Base-by-base conservation (phyloP, 2,113 vertebrate species). In the Nannospalax galili region DNA sequence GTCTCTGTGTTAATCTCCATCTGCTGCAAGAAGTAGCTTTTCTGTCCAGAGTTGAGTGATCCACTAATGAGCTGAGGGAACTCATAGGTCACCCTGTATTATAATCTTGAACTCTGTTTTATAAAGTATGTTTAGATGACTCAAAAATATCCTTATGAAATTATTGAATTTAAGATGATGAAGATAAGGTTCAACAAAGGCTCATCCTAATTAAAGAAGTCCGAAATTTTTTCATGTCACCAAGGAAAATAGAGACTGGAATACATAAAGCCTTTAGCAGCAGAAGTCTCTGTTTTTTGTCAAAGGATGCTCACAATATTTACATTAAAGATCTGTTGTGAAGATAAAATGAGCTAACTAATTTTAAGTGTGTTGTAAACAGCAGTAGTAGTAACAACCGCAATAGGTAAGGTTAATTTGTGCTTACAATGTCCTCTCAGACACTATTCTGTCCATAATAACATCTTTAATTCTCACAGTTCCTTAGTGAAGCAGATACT, bases 141-240 rank as follows among this genome's bases (percentile, higher is more conserved):
- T 37, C 42, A 75, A 75, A 95, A 94, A 48, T 58, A 72, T n/a
- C 20, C 8, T 56, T 30, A 58, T 82, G 32, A 86, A 93, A 82
- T 82, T 72, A 79, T 75, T 67, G 91, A 86, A 84, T 42, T n/a
- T 73, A 75, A 93, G 67, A 69, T 73, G 58, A 70, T 20, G 64
- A 90, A 79, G 58, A 5, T 86, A 37, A 75, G 60, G 40, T 26
- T 52, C 6, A 87, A 40, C 14, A 92, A 60, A 74, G 64, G 3
- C 17, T 88, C 40, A 56, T 30, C 26, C 81, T 56, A 58, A 70
- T 69, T 72, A 52, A n/a, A 74, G 75, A 78, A 52, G 15, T 20
- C 15, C 40, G 15, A 40, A 52, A 24, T 30, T 7, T 89, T 74
- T 78, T 84, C 80, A 58, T 67, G 65, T 78, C 77, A 60, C 16